Base-by-base conservation (phyloP, 2,797 vertebrate genomes). In the Discoglossus pictus region DNA sequence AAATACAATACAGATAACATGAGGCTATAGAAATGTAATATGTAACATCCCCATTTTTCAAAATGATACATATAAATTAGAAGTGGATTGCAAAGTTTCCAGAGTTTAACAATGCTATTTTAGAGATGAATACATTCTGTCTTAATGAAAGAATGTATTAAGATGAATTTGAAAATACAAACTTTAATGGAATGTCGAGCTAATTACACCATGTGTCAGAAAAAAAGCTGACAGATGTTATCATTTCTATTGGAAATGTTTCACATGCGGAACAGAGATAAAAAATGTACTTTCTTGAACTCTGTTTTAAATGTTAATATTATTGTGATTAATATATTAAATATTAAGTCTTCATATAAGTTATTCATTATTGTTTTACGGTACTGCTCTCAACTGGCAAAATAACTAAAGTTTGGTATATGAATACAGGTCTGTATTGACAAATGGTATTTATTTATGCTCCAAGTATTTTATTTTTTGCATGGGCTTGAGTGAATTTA, bases 181-280 rank as follows among this genome's bases (percentile, higher is more conserved):
- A 68, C 46, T 43, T 68, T 21, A 52, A 35, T 40, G 58, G 39
- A 68, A 51, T 58, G 48, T 42, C 47, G 17, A 68, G 50, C 36
- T 68, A 68, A 68, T 68, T 68, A 42, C 46, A 52, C 55, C 42
- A 24, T 13, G 25, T 68, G 65, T 59, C 65, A 68, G 56, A 55
- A 68, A 59, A 68, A 68, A 68, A 60, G 55, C 24, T 60, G 54
- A 51, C 25, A 16, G 23, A 59, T 51, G 36, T 35, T 52, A 54
- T 35, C 11, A 40, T 50, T 51, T 50, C 23, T 48, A 67, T 51
- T 51, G 50, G 39, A 60, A 60, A 59, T 51, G 35, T 8, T 27
- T 10, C 46, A 25, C 65, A 60, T 43, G 52, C 42, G 50, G 36
- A 47, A 52, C 34, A 27, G 31, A 43, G 35, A 43, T 24, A 40